Evolutionary conservation across 2,888 invertebrate species (phyloP).

Genomic region (Barypeithes pellucidus): DNA sequence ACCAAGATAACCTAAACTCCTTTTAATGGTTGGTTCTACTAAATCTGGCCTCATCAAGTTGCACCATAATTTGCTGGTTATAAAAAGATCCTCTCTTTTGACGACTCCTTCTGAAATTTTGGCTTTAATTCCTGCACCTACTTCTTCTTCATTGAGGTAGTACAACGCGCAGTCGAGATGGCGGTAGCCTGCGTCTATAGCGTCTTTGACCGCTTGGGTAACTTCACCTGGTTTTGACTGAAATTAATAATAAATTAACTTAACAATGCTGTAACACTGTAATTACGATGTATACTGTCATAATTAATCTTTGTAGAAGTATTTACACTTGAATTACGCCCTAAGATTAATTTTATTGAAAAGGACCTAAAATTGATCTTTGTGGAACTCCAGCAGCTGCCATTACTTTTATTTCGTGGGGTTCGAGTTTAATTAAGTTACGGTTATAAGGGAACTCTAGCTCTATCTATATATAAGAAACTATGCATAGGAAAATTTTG

Average conservation of each 20-base stretch:
- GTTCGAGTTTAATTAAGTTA: too few species aligned
- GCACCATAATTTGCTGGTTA: conserved; percentile 82
- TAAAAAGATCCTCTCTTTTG: conserved; percentile 79
- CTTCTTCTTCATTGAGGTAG: conserved; percentile 80
- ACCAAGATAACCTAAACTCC: conserved; percentile 80
- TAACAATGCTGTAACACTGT: too few species aligned
- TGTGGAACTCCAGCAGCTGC: too few species aligned
- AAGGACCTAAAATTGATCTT: too few species aligned
- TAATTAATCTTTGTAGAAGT: too few species aligned
- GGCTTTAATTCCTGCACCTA: conserved; percentile 76
- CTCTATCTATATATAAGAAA: too few species aligned
- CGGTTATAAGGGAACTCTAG: too few species aligned
- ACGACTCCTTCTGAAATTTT: conserved; percentile 78
- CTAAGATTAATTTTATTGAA: not conserved
- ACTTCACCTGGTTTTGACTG: conserved; percentile 79
- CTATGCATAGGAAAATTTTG: too few species aligned
- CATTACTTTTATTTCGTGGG: too few species aligned
- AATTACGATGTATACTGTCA: too few species aligned
- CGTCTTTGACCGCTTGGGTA: conserved; percentile 77
- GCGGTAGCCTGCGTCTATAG: conserved; percentile 83
- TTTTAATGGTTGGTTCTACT: conserved; percentile 79
- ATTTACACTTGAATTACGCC: too few species aligned
- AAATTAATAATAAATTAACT: too few species aligned
- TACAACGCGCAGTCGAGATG: conserved; percentile 82
- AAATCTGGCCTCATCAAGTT: conserved; percentile 86